Evolutionary conservation across 1,140 invertebrate species (phyloP).

Genomic region (Trigoniulus corallinus): DNA sequence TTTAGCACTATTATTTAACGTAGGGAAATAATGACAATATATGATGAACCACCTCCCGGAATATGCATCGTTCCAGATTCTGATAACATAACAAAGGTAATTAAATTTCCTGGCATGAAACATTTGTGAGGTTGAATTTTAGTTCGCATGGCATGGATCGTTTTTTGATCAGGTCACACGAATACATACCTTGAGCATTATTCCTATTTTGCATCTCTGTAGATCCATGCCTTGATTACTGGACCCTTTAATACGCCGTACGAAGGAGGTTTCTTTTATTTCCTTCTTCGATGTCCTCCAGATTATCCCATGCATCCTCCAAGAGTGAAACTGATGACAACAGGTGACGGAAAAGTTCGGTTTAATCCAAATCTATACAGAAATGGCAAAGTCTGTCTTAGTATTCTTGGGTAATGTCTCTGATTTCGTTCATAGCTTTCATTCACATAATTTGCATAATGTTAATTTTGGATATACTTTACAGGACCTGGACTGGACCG

Average conservation of each 20-base stretch:
- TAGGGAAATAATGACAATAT: slow-evolving; percentile 38
- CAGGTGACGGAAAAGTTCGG: slow-evolving; percentile 37
- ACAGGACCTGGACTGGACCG: slow-evolving; percentile 40
- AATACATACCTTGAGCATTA: too few species aligned
- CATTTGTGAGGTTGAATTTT: not conserved
- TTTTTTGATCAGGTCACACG: too few species aligned
- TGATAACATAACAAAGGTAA: slow-evolving; percentile 31
- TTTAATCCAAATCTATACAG: slow-evolving; percentile 46
- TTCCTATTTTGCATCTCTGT: slow-evolving; percentile 7
- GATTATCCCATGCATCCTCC: slow-evolving; percentile 39
- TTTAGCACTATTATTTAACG: too few species aligned
- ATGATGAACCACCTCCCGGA: slow-evolving; percentile 36
- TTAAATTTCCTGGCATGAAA: not conserved
- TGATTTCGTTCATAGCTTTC: not conserved
- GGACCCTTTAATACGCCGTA: slow-evolving; percentile 48
- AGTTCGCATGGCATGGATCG: not conserved
- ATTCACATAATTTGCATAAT: not conserved
- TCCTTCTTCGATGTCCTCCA: slow-evolving; percentile 35
- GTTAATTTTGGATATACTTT: slow-evolving; percentile 12
- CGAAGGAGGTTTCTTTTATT: slow-evolving; percentile 45
- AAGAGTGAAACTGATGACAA: slow-evolving; percentile 41
- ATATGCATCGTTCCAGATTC: slow-evolving; percentile 39
- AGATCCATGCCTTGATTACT: slow-evolving; percentile 40
- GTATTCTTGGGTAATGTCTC: slow-evolving; percentile 36
- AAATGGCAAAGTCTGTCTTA: slow-evolving; percentile 45